Evolutionary conservation across 2,113 vertebrate species (phyloP).

Genomic region (Apus apus): DNA sequence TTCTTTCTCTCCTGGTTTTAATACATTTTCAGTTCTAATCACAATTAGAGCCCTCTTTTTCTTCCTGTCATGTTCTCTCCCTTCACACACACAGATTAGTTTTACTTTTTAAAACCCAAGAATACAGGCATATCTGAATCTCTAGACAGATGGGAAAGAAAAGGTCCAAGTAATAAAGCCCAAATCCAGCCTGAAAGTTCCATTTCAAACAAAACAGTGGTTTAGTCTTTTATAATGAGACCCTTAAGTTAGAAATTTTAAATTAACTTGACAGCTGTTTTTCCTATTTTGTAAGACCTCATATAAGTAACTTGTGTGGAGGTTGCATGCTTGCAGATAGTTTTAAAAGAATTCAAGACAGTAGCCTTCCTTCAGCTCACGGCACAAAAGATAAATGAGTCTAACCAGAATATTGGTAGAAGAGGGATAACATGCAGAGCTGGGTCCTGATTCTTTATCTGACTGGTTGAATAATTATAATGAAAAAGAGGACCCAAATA

Average conservation of each 20-base stretch:
- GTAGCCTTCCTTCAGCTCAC: neutral
- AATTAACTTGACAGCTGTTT: neutral
- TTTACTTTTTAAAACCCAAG: neutral
- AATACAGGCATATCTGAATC: neutral
- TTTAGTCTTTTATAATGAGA: neutral
- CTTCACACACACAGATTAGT: neutral
- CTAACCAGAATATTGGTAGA: neutral
- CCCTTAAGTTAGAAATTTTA: neutral
- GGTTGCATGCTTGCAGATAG: neutral
- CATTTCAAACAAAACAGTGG: neutral
- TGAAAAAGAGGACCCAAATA: neutral
- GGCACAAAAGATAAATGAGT: neutral
- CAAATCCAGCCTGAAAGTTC: neutral
- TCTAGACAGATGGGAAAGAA: neutral
- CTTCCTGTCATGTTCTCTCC: neutral
- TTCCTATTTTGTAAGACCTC: neutral
- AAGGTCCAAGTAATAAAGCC: neutral
- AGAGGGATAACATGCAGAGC: neutral
- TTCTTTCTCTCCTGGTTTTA: neutral
- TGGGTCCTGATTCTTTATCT: neutral
- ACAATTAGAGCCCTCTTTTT: neutral
- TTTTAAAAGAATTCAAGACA: neutral
- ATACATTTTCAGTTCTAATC: neutral
- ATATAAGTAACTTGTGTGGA: neutral
- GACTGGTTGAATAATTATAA: neutral